Evolutionary conservation across 2,113 vertebrate genomes (phyloP).

Genomic region (Crocuta crocuta): DNA sequence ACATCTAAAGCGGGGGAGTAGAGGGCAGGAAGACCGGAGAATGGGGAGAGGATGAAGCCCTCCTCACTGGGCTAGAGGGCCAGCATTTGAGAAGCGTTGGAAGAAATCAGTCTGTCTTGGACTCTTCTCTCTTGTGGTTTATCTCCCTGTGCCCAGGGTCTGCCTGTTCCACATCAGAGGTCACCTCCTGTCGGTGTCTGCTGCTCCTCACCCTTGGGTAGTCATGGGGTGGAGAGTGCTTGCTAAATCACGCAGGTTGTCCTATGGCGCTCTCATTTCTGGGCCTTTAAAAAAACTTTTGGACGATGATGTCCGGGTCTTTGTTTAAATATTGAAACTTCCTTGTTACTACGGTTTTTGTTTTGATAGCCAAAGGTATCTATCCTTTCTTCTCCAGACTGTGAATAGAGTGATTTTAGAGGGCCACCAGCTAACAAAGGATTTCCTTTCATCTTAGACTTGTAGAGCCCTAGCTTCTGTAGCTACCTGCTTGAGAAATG

Average conservation of each 20-base stretch:
- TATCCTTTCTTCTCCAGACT: conserved; percentile 30
- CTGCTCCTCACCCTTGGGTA: not conserved
- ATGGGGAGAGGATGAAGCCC: not conserved
- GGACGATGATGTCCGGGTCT: not conserved
- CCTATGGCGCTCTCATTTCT: conserved; percentile 60
- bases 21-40: not conserved
- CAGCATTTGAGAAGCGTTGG: not conserved
- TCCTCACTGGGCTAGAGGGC: not conserved
- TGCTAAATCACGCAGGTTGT: conserved; percentile 3
- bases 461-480: conserved; percentile 4
- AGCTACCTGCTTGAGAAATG: conserved; percentile 20
- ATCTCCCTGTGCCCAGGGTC: not conserved
- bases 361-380: conserved; percentile 21
- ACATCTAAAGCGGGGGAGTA: not conserved
- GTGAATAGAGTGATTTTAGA: conserved; percentile 46
- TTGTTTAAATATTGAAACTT: conserved; percentile 33
- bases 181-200: not conserved
- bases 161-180: not conserved
- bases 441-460: not conserved
- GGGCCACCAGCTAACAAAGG: conserved; percentile 5
- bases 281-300: conserved; percentile 39
- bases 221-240: not conserved
- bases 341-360: conserved; percentile 7
- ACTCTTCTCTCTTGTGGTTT: not conserved
- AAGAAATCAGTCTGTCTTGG: not conserved